Percentiles rank a stretch among this genome's conserved stretches.
Evolutionary conservation across 2,888 invertebrate species (phyloP).

Genomic region (Drosophila peninsularis): DNA sequence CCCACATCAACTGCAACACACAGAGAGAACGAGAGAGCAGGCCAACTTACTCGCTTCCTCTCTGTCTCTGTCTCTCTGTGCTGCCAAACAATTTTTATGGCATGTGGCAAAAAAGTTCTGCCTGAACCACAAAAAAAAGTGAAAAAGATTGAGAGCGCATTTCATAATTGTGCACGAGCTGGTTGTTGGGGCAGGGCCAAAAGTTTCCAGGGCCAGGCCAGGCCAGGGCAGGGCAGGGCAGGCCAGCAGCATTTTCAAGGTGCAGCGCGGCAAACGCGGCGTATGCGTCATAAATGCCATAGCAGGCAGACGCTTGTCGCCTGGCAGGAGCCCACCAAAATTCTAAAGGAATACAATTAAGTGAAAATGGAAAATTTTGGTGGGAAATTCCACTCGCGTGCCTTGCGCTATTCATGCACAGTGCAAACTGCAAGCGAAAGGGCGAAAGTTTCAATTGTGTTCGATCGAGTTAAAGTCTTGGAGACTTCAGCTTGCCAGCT

Average conservation of each 20-base stretch:
- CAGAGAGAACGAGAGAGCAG: not conserved
- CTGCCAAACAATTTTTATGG: conserved; percentile 64
- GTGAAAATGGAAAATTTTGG: conserved; percentile 2
- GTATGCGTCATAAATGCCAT: conserved; percentile 75
- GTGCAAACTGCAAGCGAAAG: conserved; percentile 4
- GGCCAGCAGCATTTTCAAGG: conserved; percentile 63
- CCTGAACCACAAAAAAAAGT: conserved; percentile 15
- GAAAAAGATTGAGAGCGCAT: conserved; percentile 47
- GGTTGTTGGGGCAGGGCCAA: conserved; percentile 35
- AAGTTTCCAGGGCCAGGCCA: conserved; percentile 40
- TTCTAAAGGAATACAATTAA: conserved; percentile 9
- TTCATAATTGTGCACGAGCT: conserved; percentile 65
- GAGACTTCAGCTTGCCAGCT: not conserved
- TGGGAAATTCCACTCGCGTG: conserved; percentile 5
- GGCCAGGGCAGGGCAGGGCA: conserved; percentile 12
- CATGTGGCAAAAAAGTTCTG: conserved; percentile 50
- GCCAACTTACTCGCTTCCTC: not conserved
- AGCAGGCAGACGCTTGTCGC: conserved; percentile 41
- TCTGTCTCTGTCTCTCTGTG: not conserved
- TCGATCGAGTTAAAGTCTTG: not conserved
- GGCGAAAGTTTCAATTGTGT: not conserved
- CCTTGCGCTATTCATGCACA: not conserved
- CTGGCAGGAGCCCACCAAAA: conserved; percentile 9
- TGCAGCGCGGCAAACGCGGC: conserved; percentile 56
- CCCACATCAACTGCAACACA: conserved; percentile 63